Conservation (phyloP, 2,888 invertebrate species). For the Pristionchus mayeri region DNA sequence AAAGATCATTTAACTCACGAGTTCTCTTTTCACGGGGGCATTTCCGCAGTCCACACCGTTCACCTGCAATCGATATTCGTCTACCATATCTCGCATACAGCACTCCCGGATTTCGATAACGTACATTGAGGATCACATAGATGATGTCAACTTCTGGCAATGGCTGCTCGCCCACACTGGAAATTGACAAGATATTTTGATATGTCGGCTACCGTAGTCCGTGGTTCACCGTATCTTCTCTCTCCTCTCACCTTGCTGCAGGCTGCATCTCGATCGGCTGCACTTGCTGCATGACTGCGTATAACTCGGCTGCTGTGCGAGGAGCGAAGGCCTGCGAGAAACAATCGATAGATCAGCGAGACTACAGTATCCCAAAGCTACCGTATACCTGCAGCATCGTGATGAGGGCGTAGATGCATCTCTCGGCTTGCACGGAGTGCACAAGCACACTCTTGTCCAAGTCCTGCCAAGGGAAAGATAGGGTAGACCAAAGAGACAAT, state of each 20-base stretch:
- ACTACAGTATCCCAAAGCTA: background rate
- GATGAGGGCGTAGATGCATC: slow-evolving; percentile 70
- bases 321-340: slow-evolving; percentile 60
- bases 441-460: slow-evolving; percentile 62
- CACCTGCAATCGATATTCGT: slow-evolving; percentile 55
- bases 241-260: slow-evolving; percentile 39
- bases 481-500: background rate
- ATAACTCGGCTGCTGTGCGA: slow-evolving; percentile 62
- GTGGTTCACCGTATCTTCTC: background rate
- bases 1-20: background rate
- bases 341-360: background rate
- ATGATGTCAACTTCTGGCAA: slow-evolving; percentile 71
- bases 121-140: slow-evolving; percentile 61
- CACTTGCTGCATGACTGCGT: slow-evolving; percentile 57
- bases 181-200: background rate
- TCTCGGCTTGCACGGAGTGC: slow-evolving; percentile 66
- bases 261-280: slow-evolving; percentile 49
- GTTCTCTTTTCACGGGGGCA: slow-evolving; percentile 55
- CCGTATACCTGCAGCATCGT: slow-evolving; percentile 71
- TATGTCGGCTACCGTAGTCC: background rate
- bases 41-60: slow-evolving; percentile 66
- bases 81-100: background rate
- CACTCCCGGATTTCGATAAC: background rate
- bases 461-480: slow-evolving; percentile 65
- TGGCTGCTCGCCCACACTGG: slow-evolving; percentile 55